Percentiles rank a stretch among this genome's conserved stretches.
phyloP scores from a whole-genome alignment of 2,113 vertebrate genomes.

The Lucifuga dentata region DNA sequence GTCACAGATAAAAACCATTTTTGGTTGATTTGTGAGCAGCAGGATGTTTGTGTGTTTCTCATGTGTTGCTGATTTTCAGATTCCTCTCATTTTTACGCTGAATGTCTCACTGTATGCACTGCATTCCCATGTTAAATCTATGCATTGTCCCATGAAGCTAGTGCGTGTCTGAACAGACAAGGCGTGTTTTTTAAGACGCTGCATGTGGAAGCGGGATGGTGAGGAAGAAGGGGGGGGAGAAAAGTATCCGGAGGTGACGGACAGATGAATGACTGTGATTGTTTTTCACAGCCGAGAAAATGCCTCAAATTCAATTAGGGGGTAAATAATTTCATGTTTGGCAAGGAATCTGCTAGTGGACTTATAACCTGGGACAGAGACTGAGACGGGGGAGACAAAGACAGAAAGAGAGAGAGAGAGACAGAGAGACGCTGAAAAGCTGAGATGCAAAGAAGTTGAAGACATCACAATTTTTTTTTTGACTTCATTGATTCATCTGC shows the following conservation, averaged over 20 bases:
- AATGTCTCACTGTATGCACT: not conserved
- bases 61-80: too few relatives aligned
- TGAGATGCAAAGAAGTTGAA: too few relatives aligned
- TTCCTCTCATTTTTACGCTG: too few relatives aligned
- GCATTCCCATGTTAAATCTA: constrained; percentile 19
- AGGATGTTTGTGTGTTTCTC: too few relatives aligned
- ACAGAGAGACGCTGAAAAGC: too few relatives aligned
- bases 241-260: not conserved
- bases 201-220: not conserved
- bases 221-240: not conserved
- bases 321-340: constrained; percentile 60
- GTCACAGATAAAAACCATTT: too few relatives aligned
- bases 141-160: constrained; percentile 44
- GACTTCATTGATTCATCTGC: too few relatives aligned
- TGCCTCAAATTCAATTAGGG: constrained; percentile 69
- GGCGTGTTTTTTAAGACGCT: constrained; percentile 47
- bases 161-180: constrained; percentile 19
- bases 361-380: constrained; percentile 50
- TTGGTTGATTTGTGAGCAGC: too few relatives aligned
- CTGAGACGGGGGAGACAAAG: not conserved
- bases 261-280: constrained; percentile 53
- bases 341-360: constrained; percentile 60
- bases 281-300: constrained; percentile 50
- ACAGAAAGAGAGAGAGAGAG: not conserved
- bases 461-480: too few relatives aligned